These are phyloP conservation scores for Sinotaia quadrata DNA, from an alignment of 2,888 invertebrate species.

Conservation along the genomic window DNA sequence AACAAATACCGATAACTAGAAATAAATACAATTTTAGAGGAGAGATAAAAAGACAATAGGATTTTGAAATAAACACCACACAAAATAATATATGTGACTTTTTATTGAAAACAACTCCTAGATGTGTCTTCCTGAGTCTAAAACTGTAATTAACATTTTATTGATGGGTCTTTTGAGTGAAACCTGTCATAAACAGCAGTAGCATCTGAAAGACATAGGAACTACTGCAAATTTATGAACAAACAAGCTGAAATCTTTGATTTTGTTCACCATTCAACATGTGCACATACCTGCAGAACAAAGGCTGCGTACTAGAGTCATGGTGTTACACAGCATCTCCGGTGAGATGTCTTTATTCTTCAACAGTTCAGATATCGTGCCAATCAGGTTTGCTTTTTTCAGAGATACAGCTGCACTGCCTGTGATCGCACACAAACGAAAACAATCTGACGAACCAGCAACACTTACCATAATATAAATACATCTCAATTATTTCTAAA, in stretches of 20 bases:
- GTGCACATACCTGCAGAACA: constrained; percentile 51
- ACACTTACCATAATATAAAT: neutral
- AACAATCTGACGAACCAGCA: neutral
- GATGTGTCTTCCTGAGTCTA: no score
- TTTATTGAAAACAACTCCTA: no score
- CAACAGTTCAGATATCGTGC: constrained; percentile 55
- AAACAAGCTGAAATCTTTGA: neutral
- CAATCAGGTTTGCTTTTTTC: constrained; percentile 59
- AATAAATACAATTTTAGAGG: no score
- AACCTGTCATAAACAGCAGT: no score
- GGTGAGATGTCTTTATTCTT: constrained; percentile 53
- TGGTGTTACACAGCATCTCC: constrained; percentile 65
- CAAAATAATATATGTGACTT: no score
- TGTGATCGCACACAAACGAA: constrained; percentile 34
- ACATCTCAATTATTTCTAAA: neutral
- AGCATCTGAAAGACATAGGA: no score
- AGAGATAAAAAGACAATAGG: no score
- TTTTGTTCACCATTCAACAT: neutral
- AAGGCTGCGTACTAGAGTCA: constrained; percentile 58
- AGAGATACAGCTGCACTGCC: constrained; percentile 58
- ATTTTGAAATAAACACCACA: no score
- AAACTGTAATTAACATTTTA: no score
- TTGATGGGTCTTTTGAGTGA: no score
- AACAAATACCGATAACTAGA: no score
- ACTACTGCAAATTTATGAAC: no score